Base-by-base conservation (phyloP, 2,888 invertebrate species). In the Noctuana brunneofusca region DNA sequence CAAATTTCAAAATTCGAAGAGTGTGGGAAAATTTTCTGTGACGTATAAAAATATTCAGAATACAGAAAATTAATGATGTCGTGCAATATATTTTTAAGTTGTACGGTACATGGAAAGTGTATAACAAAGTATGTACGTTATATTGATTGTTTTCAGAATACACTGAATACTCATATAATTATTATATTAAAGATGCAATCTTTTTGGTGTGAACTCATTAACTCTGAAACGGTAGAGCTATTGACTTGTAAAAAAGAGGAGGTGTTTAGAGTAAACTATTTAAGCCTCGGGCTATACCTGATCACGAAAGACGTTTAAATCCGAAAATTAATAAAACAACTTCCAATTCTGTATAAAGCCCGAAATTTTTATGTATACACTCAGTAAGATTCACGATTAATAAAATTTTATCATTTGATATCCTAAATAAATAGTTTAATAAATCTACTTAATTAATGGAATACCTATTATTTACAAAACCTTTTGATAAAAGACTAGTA, bases 391-490 rank as follows among this genome's bases (percentile, higher is more conserved):
- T 68, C 76, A 83, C 72, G 77, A 80, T 69, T 76, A 80, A 77
- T 84, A 78, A 81, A 81, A 79, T 80, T 83, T 80, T 68, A 79
- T 80, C 79, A 79, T 77, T 78, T 76, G 70, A 71, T 79, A 78
- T 75, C 79, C 84, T 89, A 84, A 76, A 83, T 84, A 84, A 86
- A 87, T 87, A 68, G 71, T 72, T 70, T 64, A 86, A 76, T 86
- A 86, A 76, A 85, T 84, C 87, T 89, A 89, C 85, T 86, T 89
- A 87, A 79, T 79, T 82, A 83, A 85, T 83, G 20, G 84, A 86
- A 84, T 88, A 87, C 83, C 87, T 89, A 87, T 81, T 90, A 90
- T 90, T 84, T 90, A 90, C 89, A 90, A 75, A 73, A 80, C 78
- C 74, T 76, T n/a, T 86, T 87, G 81, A 86, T 88, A 84, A 81